phyloP scores from a whole-genome alignment of 2,797 vertebrate genomes.

The Pygocentrus nattereri region DNA sequence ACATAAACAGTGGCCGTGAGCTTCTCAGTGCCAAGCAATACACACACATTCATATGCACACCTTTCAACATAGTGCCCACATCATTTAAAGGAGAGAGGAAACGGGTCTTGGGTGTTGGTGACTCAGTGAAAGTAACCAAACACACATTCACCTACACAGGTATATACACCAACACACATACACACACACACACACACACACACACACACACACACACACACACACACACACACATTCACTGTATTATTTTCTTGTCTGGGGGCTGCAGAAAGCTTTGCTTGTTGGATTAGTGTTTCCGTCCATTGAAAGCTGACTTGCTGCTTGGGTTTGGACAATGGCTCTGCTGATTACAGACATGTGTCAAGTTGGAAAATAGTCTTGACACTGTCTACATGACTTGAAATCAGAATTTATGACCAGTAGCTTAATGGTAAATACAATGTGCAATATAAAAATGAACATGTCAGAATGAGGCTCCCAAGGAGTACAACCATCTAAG shows the following conservation, averaged over 20 bases:
- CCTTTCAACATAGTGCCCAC: constrained; percentile 52
- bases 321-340: constrained; percentile 66
- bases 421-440: not conserved
- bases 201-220: constrained; percentile 55
- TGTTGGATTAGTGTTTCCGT: constrained; percentile 62
- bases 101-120: constrained; percentile 44
- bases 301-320: constrained; percentile 68
- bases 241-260: constrained; percentile 59
- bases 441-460: not conserved
- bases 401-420: not conserved
- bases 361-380: not conserved
- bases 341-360: constrained; percentile 56
- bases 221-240: not conserved
- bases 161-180: constrained; percentile 34
- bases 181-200: constrained; percentile 23
- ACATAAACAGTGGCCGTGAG: constrained; percentile 31
- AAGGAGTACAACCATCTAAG: too few relatives aligned
- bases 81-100: constrained; percentile 47
- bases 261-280: constrained; percentile 42
- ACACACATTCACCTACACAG: constrained; percentile 55
- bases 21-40: constrained; percentile 35
- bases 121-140: constrained; percentile 51
- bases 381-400: not conserved
- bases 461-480: too few relatives aligned
- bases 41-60: constrained; percentile 18